These are phyloP conservation scores for Amphimallon solstitiale DNA, from an alignment of 2,888 invertebrate genomes.

Conservation along the genomic window DNA sequence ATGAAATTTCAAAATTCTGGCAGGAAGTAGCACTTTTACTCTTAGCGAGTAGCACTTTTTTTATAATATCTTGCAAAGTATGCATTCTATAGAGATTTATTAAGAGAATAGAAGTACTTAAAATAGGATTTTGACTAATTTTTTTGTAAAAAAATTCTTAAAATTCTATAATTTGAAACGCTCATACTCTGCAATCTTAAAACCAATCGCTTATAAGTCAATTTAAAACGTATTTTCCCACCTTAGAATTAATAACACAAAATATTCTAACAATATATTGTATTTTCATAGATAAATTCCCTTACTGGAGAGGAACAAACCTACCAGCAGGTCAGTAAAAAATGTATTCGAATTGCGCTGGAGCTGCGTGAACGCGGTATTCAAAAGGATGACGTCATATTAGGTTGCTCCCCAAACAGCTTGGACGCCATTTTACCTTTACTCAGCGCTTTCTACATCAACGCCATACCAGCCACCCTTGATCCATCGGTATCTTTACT, in stretches of 20 bases:
- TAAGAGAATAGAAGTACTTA: too few species aligned
- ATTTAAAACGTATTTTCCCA: background rate
- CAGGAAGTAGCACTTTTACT: too few species aligned
- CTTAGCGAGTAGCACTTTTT: too few species aligned
- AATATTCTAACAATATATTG: background rate
- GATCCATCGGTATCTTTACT: slow-evolving; percentile 41
- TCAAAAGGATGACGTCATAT: slow-evolving; percentile 60
- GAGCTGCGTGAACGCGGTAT: slow-evolving; percentile 59
- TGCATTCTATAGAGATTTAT: too few species aligned
- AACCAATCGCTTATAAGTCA: too few species aligned
- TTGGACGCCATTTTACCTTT: slow-evolving; percentile 60
- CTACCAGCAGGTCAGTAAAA: slow-evolving; percentile 56
- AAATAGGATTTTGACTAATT: too few species aligned
- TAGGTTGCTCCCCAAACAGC: slow-evolving; percentile 62
- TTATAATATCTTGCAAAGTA: too few species aligned
- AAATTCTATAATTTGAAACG: too few species aligned
- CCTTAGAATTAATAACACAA: background rate
- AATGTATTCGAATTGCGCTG: slow-evolving; percentile 61
- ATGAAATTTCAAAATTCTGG: too few species aligned
- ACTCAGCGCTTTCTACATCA: slow-evolving; percentile 62
- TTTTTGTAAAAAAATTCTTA: too few species aligned
- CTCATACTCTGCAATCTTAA: too few species aligned
- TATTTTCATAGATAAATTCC: slow-evolving; percentile 41
- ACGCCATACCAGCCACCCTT: slow-evolving; percentile 48
- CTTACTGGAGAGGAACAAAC: slow-evolving; percentile 61